Percentiles rank a stretch among this genome's conserved stretches.
Conservation (phyloP, 2,888 invertebrate genomes). For the Nomada fucata region DNA sequence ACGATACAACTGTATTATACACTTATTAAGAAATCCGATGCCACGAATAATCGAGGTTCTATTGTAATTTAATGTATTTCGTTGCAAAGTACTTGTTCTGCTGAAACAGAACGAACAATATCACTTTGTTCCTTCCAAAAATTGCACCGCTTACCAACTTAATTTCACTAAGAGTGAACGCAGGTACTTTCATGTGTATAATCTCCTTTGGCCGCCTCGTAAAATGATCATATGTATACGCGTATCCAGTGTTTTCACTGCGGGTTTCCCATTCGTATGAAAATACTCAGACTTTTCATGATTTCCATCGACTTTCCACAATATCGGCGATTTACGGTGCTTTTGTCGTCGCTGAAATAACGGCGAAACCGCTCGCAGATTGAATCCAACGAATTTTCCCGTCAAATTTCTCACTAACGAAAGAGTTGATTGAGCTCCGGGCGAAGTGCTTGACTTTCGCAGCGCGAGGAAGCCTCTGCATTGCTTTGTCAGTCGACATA, state of each 20-base stretch:
- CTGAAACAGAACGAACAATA: background rate
- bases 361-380: slow-evolving; percentile 24
- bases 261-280: slow-evolving; percentile 9
- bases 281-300: background rate
- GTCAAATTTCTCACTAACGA: background rate
- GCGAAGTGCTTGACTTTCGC: background rate
- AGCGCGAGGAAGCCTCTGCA: background rate
- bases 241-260: background rate
- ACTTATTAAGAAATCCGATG: background rate
- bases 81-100: background rate
- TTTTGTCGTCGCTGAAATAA: background rate
- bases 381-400: slow-evolving; percentile 11
- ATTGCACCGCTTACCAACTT: too few species aligned
- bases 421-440: slow-evolving; percentile 17
- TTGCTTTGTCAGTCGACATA: background rate
- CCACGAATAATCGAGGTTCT: too few species aligned
- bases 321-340: background rate
- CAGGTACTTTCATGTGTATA: background rate
- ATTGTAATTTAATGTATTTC: background rate
- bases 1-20: too few species aligned
- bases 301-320: background rate
- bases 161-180: background rate
- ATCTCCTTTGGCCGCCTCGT: background rate
- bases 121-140: background rate
- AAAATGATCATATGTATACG: background rate